Evolutionary conservation across 2,113 vertebrate genomes (phyloP), one percentile per base, ranked within the genome.

Genomic region (Plecturocebus donacophilus): DNA sequence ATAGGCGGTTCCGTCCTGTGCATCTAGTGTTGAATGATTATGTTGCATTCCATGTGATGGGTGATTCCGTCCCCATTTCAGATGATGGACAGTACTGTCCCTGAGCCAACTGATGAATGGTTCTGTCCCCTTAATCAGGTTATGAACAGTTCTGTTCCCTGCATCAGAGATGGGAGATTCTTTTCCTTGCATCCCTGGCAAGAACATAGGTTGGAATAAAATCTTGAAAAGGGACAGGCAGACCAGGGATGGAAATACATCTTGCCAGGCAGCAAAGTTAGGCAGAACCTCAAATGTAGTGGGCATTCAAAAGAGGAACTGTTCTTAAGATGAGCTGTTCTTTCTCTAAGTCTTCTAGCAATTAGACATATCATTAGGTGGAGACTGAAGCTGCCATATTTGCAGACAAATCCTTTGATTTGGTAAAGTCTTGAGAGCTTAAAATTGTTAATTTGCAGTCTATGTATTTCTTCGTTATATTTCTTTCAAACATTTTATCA

Each of bases 401-500:
- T 92, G 95, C 84, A 90, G 71, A 96, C 75, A 95, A 52, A 73
- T 92, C 19, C 66, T 93, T 35, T 23, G 56, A 52, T 84, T 58
- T 93, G 52, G 52, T 56, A 30, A 76, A 40, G 45, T 86, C 95
- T 93, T 61, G 1, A 85, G 73, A 68, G 20, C 30, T 87, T 95
- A 45, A 70, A 52, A 71, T 35, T 58, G 9, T 83, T 92, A 79
- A 38, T 89, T 86, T 90, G 47, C 56, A 71, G 84, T 40, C 25
- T 79, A 17, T 79, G 70, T 90, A n/a, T 91, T 79, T 66, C 87
- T 93, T 73, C 19, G 14, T 90, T 56, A 49, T 70, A n/a, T 68
- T 89, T 76, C 56, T 94, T 96, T 77, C 47, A 70, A 85, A 27
- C 68, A 86, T 71, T 90, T 84, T 73, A 25, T 95, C 91, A 79